Evolutionary conservation across 1,140 invertebrate species (phyloP), one percentile per base, ranked within the genome.

Genomic region (Oedothorax gibbosus): DNA sequence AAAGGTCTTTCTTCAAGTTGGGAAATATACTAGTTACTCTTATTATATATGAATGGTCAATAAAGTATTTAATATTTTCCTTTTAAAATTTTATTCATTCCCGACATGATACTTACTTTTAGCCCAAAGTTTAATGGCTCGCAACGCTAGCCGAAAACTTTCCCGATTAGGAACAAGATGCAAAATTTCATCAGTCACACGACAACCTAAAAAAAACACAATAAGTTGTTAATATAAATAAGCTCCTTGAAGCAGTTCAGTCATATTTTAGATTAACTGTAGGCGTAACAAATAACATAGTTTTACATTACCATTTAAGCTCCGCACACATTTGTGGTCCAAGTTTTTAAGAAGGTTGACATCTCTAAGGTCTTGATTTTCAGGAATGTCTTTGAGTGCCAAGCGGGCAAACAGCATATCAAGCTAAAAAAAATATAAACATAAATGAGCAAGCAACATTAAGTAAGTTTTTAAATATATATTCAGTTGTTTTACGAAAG

Each of bases 111-210:
- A 93, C 94, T 93, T 92, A 98, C 97, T 94, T 93, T 99, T 99
- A 6, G 98, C 98, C 98, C 98, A 99, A 64, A 99, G 91, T 91
- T 99, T 99, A 83, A 99, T 98, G 18, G 97, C 95, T 88, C 98
- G 91, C 62, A 99, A 91, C 7, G 98, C 96, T 71, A 99, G 92
- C 85, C 97, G 93, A 91, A 99, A 99, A 90, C 95, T 96, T 89
- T 98, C 94, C 87, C 96, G 95, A 89, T 99, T 96, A 53, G 99
- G 98, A 87, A 99, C 98, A 62, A 99, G 91, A 79, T 96, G 93
- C 9, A 99, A 90, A 89, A 99, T 99, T 91, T 99, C 98, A 91
- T 99, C 98, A 0, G 99, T 99, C 0, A 99, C 99, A 80, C 98
- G 93, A 89, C 97, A 99, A 72, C 98, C 91, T 91, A 77, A 73